These are phyloP conservation scores for Epinephelus malabaricus DNA, from an alignment of 2,797 vertebrate genomes.

Conservation along the genomic window DNA sequence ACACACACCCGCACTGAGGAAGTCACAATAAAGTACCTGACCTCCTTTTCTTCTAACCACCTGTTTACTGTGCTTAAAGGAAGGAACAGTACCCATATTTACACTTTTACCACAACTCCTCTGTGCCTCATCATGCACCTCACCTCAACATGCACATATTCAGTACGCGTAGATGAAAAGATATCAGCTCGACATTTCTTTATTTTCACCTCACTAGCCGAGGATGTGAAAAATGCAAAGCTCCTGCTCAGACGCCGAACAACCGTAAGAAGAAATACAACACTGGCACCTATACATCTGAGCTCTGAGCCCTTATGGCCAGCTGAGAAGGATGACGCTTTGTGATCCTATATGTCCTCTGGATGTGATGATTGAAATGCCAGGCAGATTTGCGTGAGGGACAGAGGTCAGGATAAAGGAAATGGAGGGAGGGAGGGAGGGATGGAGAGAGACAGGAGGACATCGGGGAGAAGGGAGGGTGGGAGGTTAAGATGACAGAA, in stretches of 20 bases:
- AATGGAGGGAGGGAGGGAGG: slow-evolving; percentile 53
- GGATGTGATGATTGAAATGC: slow-evolving; percentile 73
- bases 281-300: not conserved
- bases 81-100: slow-evolving; percentile 12
- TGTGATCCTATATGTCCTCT: slow-evolving; percentile 43
- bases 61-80: slow-evolving; percentile 48
- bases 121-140: not conserved
- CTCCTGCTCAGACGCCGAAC: slow-evolving; percentile 23
- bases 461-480: not conserved
- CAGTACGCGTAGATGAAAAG: not conserved
- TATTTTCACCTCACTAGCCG: not conserved
- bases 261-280: slow-evolving; percentile 12
- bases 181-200: slow-evolving; percentile 1
- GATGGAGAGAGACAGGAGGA: slow-evolving; percentile 42
- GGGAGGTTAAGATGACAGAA: slow-evolving; percentile 8
- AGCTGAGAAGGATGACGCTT: slow-evolving; percentile 50
- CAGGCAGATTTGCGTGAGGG: slow-evolving; percentile 65
- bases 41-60: slow-evolving; percentile 53
- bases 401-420: slow-evolving; percentile 62
- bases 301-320: slow-evolving; percentile 19
- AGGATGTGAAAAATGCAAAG: slow-evolving; percentile 28
- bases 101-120: slow-evolving; percentile 10
- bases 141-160: not conserved
- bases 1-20: slow-evolving; percentile 14
- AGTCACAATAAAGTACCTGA: slow-evolving; percentile 31